Percentiles rank a stretch among this genome's conserved stretches.
These are phyloP conservation scores for Periophthalmodon schlosseri DNA, from an alignment of 2,113 vertebrate genomes.

Conservation along the genomic window DNA sequence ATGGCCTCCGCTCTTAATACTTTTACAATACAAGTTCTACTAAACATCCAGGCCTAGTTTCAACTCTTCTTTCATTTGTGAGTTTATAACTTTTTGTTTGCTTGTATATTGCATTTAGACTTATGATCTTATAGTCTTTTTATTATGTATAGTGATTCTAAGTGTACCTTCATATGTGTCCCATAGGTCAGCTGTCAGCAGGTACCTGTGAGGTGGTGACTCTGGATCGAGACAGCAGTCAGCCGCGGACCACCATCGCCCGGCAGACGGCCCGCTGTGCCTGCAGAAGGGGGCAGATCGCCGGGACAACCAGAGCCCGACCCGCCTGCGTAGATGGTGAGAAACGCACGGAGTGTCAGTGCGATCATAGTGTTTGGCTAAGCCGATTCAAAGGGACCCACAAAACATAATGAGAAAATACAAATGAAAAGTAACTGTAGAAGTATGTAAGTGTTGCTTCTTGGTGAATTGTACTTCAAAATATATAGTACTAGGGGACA, in stretches of 20 bases:
- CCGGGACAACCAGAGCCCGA: constrained; percentile 90
- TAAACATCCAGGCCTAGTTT: not conserved
- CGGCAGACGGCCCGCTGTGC: constrained; percentile 96
- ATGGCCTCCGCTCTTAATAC: not conserved
- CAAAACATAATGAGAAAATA: not conserved
- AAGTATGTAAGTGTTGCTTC: no score
- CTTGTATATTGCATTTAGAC: not conserved
- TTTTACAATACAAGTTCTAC: not conserved
- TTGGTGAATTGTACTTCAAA: no score
- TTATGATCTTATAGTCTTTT: no score
- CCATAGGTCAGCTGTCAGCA: constrained; percentile 90
- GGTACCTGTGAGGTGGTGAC: constrained; percentile 95
- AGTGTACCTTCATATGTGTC: not conserved
- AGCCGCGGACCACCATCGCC: constrained; percentile 91
- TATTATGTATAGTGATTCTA: not conserved
- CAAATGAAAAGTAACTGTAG: not conserved
- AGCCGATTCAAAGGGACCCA: not conserved
- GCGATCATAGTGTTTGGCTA: not conserved
- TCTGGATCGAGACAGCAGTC: constrained; percentile 92
- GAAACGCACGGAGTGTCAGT: constrained; percentile 34
- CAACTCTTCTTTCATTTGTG: not conserved
- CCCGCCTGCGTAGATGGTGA: constrained; percentile 96
- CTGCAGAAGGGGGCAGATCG: constrained; percentile 95
- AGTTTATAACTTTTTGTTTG: no score
- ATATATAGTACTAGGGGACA: no score